Base-by-base conservation (phyloP, 2,888 invertebrate genomes). In the Dione vanillae region DNA sequence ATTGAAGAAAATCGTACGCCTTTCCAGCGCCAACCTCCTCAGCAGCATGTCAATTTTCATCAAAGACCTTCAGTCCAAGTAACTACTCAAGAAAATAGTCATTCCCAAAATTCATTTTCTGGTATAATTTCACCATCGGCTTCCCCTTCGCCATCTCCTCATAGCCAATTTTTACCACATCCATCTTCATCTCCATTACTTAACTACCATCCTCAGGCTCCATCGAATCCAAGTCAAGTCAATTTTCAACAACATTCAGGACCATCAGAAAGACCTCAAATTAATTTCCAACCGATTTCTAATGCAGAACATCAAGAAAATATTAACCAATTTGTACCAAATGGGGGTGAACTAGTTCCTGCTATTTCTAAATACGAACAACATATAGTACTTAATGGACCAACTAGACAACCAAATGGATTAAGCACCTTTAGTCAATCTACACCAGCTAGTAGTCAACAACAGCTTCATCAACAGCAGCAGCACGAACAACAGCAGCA, bases 331-430 rank as follows among this genome's bases (percentile, higher is more conserved):
- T 86, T 95, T 72, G 88, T 94, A 27, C 95, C 95, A 47, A 94
- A 96, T 1, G 96, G 95, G 47, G 96, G 96, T 0, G 96, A 97
- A 87, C 91, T 97, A 51, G 94, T 97, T 20, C 95, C 96, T 68
- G 95, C 97, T 19, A 95, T 97, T 70, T 95, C 97, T 8, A 96
- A 96, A 89, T 95, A 95, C 76, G 97, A 97, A 86, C 96, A 97
- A 78, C 97, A 97, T 78, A 94, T 96, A 74, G 94, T 96, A 14
- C 92, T 95, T n/a, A 88, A 90, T 78, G 89, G 87, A 56, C 84
- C 90, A 64, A 85, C 86, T 58, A 75, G 79, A 65, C 80, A 86
- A 80, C 77, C 86, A 20, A 81, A 79, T 75, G 83, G 83, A 14
- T 79, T 91, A 19, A 84, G 81, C 76, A 84, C 69, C 78, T 76